Evolutionary conservation across 1,140 invertebrate genomes (phyloP).

Genomic region (Gonatopus flavifemur): DNA sequence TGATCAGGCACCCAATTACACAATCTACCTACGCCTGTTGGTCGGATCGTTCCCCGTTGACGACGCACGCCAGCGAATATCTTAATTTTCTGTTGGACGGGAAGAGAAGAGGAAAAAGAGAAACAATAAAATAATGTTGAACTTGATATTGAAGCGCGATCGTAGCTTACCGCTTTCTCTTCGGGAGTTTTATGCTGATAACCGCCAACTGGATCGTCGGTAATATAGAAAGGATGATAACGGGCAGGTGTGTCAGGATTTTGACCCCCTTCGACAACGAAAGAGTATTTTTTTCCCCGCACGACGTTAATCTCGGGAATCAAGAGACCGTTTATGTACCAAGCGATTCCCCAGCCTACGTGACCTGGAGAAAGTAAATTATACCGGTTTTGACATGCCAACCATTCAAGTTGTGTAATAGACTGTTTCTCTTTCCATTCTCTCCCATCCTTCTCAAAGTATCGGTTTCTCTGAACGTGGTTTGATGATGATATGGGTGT

Average conservation of each 20-base stretch:
- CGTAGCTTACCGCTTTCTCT: slow-evolving; percentile 74
- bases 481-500: no score
- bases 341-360: slow-evolving; percentile 90
- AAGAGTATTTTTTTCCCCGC: slow-evolving; percentile 86
- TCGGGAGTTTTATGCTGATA: slow-evolving; percentile 82
- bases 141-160: no score
- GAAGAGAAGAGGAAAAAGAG: no score
- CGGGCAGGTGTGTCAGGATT: slow-evolving; percentile 76
- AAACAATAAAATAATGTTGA: no score
- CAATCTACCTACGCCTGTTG: slow-evolving; percentile 76
- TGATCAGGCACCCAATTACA: slow-evolving; percentile 84
- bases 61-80: slow-evolving; percentile 79
- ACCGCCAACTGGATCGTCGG: slow-evolving; percentile 88
- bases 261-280: slow-evolving; percentile 85
- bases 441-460: no score
- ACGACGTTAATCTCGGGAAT: slow-evolving; percentile 92
- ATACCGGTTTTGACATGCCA: no score
- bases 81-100: slow-evolving; percentile 68
- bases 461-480: no score
- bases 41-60: slow-evolving; percentile 66
- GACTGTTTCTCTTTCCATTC: no score
- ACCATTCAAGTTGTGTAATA: no score
- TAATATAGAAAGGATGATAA: slow-evolving; percentile 95
- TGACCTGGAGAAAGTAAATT: slow-evolving; percentile 65
- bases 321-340: slow-evolving; percentile 93